Evolutionary conservation across 2,888 invertebrate genomes (phyloP), one percentile per base, ranked within the genome.

Genomic region (Drosophila monieri): DNA sequence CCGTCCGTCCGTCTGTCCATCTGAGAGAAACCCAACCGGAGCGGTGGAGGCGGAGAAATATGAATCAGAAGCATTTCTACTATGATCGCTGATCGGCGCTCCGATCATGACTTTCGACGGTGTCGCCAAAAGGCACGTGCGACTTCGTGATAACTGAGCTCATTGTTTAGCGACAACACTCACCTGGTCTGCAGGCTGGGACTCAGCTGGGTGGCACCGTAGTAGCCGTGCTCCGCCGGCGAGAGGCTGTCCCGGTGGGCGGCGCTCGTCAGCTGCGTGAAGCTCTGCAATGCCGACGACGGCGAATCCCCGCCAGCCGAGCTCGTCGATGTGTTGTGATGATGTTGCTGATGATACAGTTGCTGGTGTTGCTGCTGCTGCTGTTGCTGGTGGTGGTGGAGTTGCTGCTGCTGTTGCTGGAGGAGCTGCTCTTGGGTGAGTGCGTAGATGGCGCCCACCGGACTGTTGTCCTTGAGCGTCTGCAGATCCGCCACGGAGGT

Each of bases 191-290:
- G 77, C 57, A 91, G 64, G 18, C 85, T 86, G 6, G 91, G 89
- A 60, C 89, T 90, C 8, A 91, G 77, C 15, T 88, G 85, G 56
- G 89, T 77, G 30, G 88, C 78, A n/a, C 30, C 60, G 54, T 89
- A 91, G 35, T 85, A 89, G 27, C 80, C 67, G 47, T 90, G 90
- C 21, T 90, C 90, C 18, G 90, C 90, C 48, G 90, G 89, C 21
- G 90, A 85, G 32, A 90, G 72, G 76, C 84, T 88, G 44, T 91
- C 91, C 35, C 90, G 84, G 60, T 90, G 89, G n/a, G 84, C 72
- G 3, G 89, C 88, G 68, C 80, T 91, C 18, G 89, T 91, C 41
- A 92, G 70, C 68, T 91, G 92, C 6, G 92, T 92, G 56, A 91
- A 92, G 59, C 85, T 91, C 57, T 91, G 90, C 59, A 91, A 62